Evolutionary conservation across 2,888 invertebrate species (phyloP).

Genomic region (Apotomis betuletana): DNA sequence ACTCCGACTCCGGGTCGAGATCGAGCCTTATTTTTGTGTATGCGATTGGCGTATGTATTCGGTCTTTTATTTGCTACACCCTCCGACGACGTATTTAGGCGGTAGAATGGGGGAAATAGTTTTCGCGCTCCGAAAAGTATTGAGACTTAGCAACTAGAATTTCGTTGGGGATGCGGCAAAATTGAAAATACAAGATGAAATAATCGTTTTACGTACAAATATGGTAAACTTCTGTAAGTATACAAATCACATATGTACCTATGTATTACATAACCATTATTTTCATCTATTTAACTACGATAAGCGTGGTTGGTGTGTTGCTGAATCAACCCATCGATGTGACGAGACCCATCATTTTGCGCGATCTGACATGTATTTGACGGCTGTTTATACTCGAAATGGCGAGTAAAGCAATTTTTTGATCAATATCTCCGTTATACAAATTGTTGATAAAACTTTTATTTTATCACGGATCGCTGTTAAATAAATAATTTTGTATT

Average conservation of each 20-base stretch:
- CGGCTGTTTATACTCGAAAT: too few species aligned
- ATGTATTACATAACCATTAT: too few species aligned
- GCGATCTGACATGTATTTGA: too few species aligned
- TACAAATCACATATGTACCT: too few species aligned
- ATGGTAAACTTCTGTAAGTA: background rate
- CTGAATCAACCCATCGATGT: too few species aligned
- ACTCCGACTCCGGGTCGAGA: constrained; percentile 58
- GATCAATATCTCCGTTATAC: too few species aligned
- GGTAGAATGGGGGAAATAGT: constrained; percentile 54
- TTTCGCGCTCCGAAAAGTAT: constrained; percentile 45
- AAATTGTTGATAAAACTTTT: background rate
- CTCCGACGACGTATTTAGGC: constrained; percentile 55
- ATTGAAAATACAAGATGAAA: too few species aligned
- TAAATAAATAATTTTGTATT: too few species aligned
- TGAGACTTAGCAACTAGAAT: constrained; percentile 10
- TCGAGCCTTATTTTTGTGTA: constrained; percentile 63
- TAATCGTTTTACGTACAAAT: background rate
- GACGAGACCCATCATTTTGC: too few species aligned
- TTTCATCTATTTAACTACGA: too few species aligned
- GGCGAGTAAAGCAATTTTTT: too few species aligned
- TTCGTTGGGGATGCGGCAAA: background rate
- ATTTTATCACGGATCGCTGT: background rate
- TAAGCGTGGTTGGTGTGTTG: too few species aligned
- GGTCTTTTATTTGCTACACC: constrained; percentile 61
- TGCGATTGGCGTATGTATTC: constrained; percentile 60